phyloP scores from a whole-genome alignment of 37 sponge, comb jelly and placozoan species.

The Dysidea cf. avara region DNA sequence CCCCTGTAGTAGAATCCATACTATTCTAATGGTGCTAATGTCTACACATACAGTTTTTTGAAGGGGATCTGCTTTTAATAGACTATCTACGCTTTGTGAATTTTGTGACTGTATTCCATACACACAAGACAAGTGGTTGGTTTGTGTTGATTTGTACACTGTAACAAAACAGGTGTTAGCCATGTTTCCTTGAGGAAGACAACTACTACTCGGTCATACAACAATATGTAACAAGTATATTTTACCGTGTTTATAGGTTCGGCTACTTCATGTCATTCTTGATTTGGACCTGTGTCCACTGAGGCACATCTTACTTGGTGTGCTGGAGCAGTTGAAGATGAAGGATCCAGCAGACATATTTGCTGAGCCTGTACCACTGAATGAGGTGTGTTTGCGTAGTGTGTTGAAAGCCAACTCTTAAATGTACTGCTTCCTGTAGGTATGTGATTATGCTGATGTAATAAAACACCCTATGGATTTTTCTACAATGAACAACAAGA shows the following conservation, averaged over 20 bases:
- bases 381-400: conserved; percentile 72
- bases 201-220: too few relatives aligned
- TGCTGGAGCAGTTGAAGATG: conserved; percentile 56
- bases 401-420: background rate
- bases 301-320: conserved; percentile 57
- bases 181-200: too few relatives aligned
- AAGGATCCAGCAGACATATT: conserved; percentile 91
- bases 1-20: background rate
- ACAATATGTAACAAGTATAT: background rate
- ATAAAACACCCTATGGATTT: conserved; percentile 96
- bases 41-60: background rate
- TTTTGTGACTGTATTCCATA: too few relatives aligned
- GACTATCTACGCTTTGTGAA: too few relatives aligned
- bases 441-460: conserved; percentile 88
- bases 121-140: too few relatives aligned
- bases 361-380: conserved; percentile 85
- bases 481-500: conserved; percentile 77
- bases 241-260: conserved; percentile 27
- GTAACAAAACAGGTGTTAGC: too few relatives aligned
- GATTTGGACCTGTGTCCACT: conserved; percentile 78
- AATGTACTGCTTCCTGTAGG: conserved; percentile 52
- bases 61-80: too few relatives aligned
- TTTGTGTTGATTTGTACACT: too few relatives aligned
- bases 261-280: conserved; percentile 53
- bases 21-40: background rate